A percentile compares a stretch with the other conserved stretches of the same genome.
These are phyloP conservation scores for Myotis lucifugus DNA, from an alignment of 2,113 vertebrate species.

Conservation along the genomic window DNA sequence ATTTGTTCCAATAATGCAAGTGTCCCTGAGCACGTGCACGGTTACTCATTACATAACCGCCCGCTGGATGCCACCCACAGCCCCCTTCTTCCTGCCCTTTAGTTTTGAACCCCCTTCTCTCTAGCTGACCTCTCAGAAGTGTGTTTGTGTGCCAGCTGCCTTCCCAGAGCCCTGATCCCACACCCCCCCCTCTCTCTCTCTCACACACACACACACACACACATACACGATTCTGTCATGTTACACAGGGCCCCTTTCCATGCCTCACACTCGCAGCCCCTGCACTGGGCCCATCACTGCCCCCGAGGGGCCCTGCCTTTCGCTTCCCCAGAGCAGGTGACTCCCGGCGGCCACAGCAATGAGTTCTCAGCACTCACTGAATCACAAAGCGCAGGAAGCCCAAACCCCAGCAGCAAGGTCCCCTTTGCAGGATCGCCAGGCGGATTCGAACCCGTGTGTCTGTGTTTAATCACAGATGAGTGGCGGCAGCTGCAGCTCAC, in stretches of 20 bases:
- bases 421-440: constrained; percentile 26
- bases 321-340: background rate
- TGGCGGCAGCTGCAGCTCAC: constrained; percentile 41
- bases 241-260: background rate
- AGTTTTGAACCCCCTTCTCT: background rate
- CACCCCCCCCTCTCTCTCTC: background rate
- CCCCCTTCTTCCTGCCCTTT: background rate
- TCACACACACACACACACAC: accelerated
- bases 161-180: background rate
- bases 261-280: background rate
- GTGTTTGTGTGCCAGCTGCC: background rate
- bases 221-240: background rate
- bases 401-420: constrained; percentile 37
- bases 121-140: background rate
- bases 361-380: constrained; percentile 61
- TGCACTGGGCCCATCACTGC: background rate
- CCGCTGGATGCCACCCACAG: background rate
- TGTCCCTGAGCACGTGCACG: background rate
- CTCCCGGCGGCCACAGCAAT: constrained; percentile 48
- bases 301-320: background rate
- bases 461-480: constrained; percentile 43
- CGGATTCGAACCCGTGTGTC: background rate
- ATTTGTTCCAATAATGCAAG: background rate
- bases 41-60: background rate
- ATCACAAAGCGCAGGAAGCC: constrained; percentile 44